Conservation (phyloP, 2,888 invertebrate genomes). For the Syritta pipiens region DNA sequence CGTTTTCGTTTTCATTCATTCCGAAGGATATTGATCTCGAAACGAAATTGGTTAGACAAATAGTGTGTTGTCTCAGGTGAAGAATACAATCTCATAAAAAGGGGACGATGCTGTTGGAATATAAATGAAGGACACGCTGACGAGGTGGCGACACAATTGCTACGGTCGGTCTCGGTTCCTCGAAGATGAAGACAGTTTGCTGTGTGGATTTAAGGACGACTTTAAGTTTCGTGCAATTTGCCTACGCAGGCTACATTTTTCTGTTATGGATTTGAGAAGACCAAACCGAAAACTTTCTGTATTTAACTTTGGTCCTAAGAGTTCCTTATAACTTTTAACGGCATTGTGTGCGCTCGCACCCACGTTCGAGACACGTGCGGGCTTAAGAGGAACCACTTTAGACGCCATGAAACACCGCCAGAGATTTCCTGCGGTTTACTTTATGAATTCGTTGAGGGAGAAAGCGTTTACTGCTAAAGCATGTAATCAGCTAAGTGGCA, state of each 20-base stretch:
- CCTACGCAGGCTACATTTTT: too few relatives aligned
- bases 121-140: conserved; percentile 33
- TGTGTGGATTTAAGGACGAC: conserved; percentile 11
- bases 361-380: not conserved
- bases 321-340: not conserved
- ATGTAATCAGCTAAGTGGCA: conserved; percentile 9
- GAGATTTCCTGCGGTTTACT: conserved; percentile 22
- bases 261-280: not conserved
- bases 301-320: conserved; percentile 1
- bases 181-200: too few relatives aligned
- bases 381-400: not conserved
- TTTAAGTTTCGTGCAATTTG: conserved; percentile 15
- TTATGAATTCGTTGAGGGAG: conserved; percentile 18
- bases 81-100: conserved; percentile 56
- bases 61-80: conserved; percentile 56
- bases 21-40: conserved; percentile 15
- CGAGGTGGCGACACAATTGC: too few relatives aligned
- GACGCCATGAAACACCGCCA: not conserved
- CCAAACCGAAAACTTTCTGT: too few relatives aligned
- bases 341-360: not conserved
- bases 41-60: conserved; percentile 40
- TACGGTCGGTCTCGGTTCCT: conserved; percentile 14
- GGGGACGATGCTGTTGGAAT: conserved; percentile 47
- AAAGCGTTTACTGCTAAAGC: not conserved
- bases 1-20: not conserved